phyloP scores from a whole-genome alignment of 2,888 invertebrate genomes.

The Empis stercorea region DNA sequence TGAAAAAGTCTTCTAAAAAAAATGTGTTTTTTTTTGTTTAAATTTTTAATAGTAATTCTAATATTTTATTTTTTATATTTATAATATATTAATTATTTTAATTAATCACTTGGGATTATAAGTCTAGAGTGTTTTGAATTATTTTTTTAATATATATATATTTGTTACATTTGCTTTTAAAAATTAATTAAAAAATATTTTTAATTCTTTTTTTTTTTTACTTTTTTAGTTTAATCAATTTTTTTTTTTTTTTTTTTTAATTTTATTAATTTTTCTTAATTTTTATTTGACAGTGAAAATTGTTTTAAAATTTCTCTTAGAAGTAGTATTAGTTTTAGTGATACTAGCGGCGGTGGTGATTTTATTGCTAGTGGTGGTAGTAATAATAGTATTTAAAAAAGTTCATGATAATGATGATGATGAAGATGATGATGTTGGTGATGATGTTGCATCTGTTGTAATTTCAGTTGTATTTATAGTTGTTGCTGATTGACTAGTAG shows the following conservation, averaged over 20 bases:
- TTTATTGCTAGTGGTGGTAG: slow-evolving; percentile 1
- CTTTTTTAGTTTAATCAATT: slow-evolving; percentile 10
- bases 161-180: slow-evolving; percentile 5
- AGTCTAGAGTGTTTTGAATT: slow-evolving; percentile 3
- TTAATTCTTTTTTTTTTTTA: slow-evolving; percentile 10
- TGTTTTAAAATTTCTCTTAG: slow-evolving; percentile 10
- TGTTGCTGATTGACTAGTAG: slow-evolving; percentile 9
- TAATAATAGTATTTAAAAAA: slow-evolving; percentile 15
- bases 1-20: slow-evolving; percentile 3
- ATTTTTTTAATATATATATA: slow-evolving; percentile 6
- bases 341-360: neutral
- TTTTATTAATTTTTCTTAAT: slow-evolving; percentile 3
- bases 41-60: neutral
- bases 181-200: slow-evolving; percentile 11
- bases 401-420: slow-evolving; percentile 18
- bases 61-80: slow-evolving; percentile 1
- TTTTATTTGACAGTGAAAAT: slow-evolving; percentile 1
- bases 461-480: slow-evolving; percentile 13
- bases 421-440: slow-evolving; percentile 16
- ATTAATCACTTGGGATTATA: slow-evolving; percentile 6
- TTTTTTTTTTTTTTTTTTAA: slow-evolving; percentile 5
- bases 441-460: slow-evolving; percentile 16
- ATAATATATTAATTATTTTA: slow-evolving; percentile 10
- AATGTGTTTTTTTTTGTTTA: slow-evolving; percentile 3
- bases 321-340: neutral